Base-by-base conservation (phyloP, 2,113 vertebrate genomes). In the Podilymbus podiceps region DNA sequence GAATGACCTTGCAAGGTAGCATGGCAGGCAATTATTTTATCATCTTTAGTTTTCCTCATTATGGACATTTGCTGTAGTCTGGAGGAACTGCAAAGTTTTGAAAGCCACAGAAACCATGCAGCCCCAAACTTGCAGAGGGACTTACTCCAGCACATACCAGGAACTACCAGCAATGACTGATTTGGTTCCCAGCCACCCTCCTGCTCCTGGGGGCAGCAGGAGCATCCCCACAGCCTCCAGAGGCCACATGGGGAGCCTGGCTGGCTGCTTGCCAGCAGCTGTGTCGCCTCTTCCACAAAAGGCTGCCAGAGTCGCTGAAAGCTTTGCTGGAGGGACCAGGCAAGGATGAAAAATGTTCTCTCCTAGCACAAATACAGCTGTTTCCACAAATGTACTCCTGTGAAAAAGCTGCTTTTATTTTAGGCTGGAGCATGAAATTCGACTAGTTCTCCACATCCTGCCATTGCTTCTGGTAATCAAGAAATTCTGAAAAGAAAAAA, bases 311-410 rank as follows among this genome's bases (percentile, higher is more conserved):
- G 47, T 28, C 81, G 50, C 67, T 52, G 60, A 46, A 15, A 77
- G 52, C 73, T 88, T 73, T 52, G 75, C 44, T 88, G 75, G n/a
- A 38, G 71, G 50, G 30, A 72, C 31, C 59, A 28, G 12, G 49
- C 56, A 76, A 79, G 73, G 46, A 85, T 59, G 50, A 56, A 67
- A 80, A 63, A 33, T 0, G 5, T 15, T 59, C 25, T 72, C 42
- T 86, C 42, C 71, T 14, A 28, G 53, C 58, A 81, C 24, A 84
- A 89, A 92, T 69, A 81, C 68, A 93, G 84, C 68, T 86, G 59
- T 79, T 91, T 59, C 73, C 91, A 78, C 71, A 91, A 30, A 73
- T 33, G 20, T 2, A 12, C 1, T 9, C 49, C 73, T 76, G 28
- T 22, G 73, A 75, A 94, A 42, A 40, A 4, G 12, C 30, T 18